Evolutionary conservation across 2,888 invertebrate species (phyloP).

Genomic region (Octodonta nipae): DNA sequence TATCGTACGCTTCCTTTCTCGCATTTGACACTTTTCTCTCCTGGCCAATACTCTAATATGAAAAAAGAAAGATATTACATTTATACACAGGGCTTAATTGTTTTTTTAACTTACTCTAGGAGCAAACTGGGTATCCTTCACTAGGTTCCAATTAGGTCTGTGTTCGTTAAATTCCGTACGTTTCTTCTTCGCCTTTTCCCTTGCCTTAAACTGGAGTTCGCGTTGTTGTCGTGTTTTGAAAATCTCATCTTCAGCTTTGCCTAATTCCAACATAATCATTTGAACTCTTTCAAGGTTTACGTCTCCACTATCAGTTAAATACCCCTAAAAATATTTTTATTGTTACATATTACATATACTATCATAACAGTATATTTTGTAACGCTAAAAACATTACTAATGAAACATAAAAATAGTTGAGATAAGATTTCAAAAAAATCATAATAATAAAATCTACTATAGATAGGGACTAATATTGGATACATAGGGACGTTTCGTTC

Average conservation of each 20-base stretch:
- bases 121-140: slow-evolving; percentile 64
- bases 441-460: too few species aligned
- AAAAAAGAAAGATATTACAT: slow-evolving; percentile 2
- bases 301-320: slow-evolving; percentile 86
- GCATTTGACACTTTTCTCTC: slow-evolving; percentile 50
- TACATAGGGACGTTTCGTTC: too few species aligned
- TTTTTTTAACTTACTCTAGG: slow-evolving; percentile 46
- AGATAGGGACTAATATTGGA: too few species aligned
- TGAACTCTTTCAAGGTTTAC: slow-evolving; percentile 89
- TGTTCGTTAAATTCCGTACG: slow-evolving; percentile 37
- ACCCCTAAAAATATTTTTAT: slow-evolving; percentile 76
- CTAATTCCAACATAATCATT: slow-evolving; percentile 85
- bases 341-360: too few species aligned
- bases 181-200: slow-evolving; percentile 58
- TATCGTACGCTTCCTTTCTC: slow-evolving; percentile 61
- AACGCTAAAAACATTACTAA: too few species aligned
- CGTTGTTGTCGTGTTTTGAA: slow-evolving; percentile 82
- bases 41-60: slow-evolving; percentile 42
- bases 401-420: too few species aligned
- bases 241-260: slow-evolving; percentile 90
- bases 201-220: slow-evolving; percentile 66
- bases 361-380: too few species aligned
- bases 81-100: not conserved
- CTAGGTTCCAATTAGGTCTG: slow-evolving; percentile 54
- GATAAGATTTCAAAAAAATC: too few species aligned